Evolutionary conservation across 2,113 vertebrate genomes (phyloP), one percentile per base, ranked within the genome.

Genomic region (Salvelinus fontinalis): DNA sequence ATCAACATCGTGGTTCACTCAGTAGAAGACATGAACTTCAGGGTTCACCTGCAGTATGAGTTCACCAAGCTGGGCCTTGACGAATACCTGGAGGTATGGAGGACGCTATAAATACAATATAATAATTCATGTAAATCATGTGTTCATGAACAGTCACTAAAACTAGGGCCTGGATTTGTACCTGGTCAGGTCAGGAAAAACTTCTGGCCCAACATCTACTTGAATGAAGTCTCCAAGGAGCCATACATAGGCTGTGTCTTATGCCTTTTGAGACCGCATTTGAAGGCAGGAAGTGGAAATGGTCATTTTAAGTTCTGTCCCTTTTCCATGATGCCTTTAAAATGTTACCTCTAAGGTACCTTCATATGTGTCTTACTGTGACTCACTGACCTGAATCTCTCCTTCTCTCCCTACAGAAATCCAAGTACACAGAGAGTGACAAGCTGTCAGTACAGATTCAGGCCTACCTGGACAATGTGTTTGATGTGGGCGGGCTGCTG

Each of bases 1-100:
- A 98, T 99, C 93, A 99, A 99, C 89, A 99, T 99, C 0, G 95
- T 99, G 81, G 97, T 99, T 70, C 97, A 99, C 91, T 99, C 97
- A 0, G 97, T 99, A 57, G 97, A 99, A 86, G 97, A 99, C 90
- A 99, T 99, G 97, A 99, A 99, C 89, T 99, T 99, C 91, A 93
- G 97, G 1, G 97, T 99, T 70, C 97, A 98, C 64, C 92, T 99
- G 81, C 97, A 99, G 83, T 99, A 93, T 0, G 97, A 99, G 83
- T 99, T 98, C 90, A 99, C 97, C 80, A 97, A 98, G 74, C 92
- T 98, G 86, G 97, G 97, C 22, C 93, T 99, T 79, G 97, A 98
- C 86, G 97, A 97, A 69, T 98, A 95, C 87, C 85, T 99, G 79
- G 97, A 99, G 95, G 97, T 98, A 86, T 57, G 75, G 13, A 51